Evolutionary conservation across 2,113 vertebrate genomes (phyloP).

Genomic region (Sisor rabdophorus): DNA sequence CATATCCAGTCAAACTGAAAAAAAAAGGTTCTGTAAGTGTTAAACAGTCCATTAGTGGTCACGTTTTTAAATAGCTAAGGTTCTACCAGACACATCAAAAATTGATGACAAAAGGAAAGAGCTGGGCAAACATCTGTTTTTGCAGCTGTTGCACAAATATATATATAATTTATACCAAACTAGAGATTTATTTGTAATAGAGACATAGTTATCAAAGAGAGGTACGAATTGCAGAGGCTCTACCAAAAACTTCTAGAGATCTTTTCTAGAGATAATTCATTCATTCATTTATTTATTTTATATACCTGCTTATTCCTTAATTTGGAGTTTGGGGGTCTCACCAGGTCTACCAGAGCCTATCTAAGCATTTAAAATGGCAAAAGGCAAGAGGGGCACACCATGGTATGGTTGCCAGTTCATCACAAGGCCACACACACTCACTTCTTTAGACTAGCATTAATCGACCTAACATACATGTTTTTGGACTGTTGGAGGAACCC

Average conservation of each 20-base stretch:
- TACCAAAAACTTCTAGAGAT: not conserved
- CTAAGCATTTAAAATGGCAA: too few species aligned
- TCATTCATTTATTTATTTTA: too few species aligned
- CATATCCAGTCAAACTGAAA: slow-evolving; percentile 2
- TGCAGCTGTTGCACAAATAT: not conserved
- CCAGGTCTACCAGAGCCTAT: too few species aligned
- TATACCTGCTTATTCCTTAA: too few species aligned
- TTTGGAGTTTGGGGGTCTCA: too few species aligned
- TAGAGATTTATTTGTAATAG: slow-evolving; percentile 7
- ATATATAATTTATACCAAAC: not conserved
- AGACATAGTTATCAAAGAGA: slow-evolving; percentile 1
- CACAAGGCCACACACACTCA: too few species aligned
- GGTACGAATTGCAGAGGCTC: slow-evolving; percentile 3
- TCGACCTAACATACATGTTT: too few species aligned
- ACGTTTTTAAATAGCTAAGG: not conserved
- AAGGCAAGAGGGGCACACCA: too few species aligned
- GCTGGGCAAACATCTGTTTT: slow-evolving; percentile 15
- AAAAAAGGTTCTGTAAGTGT: not conserved
- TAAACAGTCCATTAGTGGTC: slow-evolving; percentile 8
- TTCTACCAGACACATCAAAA: not conserved
- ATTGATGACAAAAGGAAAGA: not conserved
- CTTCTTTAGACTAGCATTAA: too few species aligned
- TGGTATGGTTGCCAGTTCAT: too few species aligned
- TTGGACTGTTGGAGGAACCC: too few species aligned
- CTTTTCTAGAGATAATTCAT: not conserved